phyloP scores from a whole-genome alignment of 2,113 vertebrate species.

The Paramormyrops kingsleyae region DNA sequence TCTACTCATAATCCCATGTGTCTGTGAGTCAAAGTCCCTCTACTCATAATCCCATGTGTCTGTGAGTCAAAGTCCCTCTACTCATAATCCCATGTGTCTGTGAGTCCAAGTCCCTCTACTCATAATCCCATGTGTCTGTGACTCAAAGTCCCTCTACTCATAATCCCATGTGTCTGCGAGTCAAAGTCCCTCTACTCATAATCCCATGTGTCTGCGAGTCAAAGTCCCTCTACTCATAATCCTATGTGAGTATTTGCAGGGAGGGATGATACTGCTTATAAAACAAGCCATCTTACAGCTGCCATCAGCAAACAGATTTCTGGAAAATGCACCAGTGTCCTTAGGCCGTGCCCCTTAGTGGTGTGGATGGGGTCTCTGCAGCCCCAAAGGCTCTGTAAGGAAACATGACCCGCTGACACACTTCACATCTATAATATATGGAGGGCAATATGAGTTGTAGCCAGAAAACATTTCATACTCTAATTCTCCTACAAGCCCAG shows the following conservation, averaged over 20 bases:
- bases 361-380: not conserved
- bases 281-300: not conserved
- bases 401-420: not conserved
- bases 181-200: not conserved
- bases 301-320: not conserved
- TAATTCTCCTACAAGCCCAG: not conserved
- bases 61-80: not conserved
- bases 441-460: not conserved
- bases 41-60: not conserved
- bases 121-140: not conserved
- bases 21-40: too few species aligned
- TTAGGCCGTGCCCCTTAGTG: not conserved
- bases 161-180: not conserved
- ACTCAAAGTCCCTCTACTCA: not conserved
- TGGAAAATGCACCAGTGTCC: not conserved
- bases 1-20: not conserved
- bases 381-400: not conserved
- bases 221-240: not conserved
- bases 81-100: not conserved
- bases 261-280: not conserved
- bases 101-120: not conserved
- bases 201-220: not conserved
- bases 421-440: not conserved
- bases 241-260: not conserved
- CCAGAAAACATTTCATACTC: not conserved